Conservation (phyloP, 2,888 invertebrate genomes). For the Phaonia tiefii region DNA sequence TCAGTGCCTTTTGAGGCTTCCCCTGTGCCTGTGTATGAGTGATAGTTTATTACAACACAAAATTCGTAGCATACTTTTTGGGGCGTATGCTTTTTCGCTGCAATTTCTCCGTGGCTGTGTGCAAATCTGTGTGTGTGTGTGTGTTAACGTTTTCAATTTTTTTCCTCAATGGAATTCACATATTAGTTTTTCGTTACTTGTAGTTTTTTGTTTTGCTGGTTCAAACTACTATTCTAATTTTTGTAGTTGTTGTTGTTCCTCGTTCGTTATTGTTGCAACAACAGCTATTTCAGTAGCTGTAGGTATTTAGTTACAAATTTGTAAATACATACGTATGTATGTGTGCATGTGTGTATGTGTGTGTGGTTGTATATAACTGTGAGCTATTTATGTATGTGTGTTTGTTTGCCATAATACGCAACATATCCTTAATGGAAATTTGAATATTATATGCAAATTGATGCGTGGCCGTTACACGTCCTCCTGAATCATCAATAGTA, state of each 20-base stretch:
- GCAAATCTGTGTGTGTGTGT: constrained; percentile 16
- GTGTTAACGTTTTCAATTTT: constrained; percentile 28
- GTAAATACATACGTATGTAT: background rate
- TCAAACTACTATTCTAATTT: background rate
- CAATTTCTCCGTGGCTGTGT: constrained; percentile 9
- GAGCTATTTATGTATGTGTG: background rate
- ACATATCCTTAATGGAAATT: constrained; percentile 61
- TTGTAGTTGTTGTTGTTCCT: background rate
- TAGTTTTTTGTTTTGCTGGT: background rate
- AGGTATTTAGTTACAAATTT: constrained; percentile 12
- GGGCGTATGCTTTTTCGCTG: constrained; percentile 35
- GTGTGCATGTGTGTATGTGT: background rate
- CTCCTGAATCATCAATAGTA: background rate
- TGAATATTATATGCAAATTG: constrained; percentile 60
- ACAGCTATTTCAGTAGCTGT: background rate
- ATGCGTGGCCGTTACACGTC: background rate
- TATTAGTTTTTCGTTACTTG: background rate
- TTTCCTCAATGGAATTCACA: constrained; percentile 50
- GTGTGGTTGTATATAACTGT: background rate
- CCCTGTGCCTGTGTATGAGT: background rate
- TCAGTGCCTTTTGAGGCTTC: background rate
- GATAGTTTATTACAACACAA: background rate
- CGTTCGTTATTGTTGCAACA: background rate
- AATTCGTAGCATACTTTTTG: constrained; percentile 22
- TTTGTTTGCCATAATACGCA: constrained; percentile 49